Evolutionary conservation across 1,140 invertebrate species (phyloP), one percentile per base, ranked within the genome.

Genomic region (Brachionus asplanchnoidis): DNA sequence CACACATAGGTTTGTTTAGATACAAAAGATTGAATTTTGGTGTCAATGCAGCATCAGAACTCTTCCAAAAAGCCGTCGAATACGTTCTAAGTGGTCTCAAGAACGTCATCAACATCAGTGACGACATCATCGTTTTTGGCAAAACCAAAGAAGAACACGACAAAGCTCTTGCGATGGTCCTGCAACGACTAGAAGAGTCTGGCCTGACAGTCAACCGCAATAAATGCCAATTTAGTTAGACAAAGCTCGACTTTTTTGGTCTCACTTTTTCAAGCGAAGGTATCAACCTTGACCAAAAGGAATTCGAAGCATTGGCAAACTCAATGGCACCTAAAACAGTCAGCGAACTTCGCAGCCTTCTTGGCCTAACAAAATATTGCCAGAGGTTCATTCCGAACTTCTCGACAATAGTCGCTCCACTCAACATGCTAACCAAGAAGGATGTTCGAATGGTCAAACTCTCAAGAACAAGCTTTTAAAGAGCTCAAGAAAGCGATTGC

Each of bases 291-390:
- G n/a, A n/a, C n/a, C n/a, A n/a, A n/a, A n/a, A n/a, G n/a, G n/a
- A n/a, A n/a, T n/a, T n/a, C n/a, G n/a, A n/a, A n/a, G n/a, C n/a
- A n/a, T n/a, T n/a, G n/a, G n/a, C n/a, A n/a, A n/a, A n/a, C n/a
- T n/a, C n/a, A n/a, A n/a, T 53, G 50, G 11, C 50, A 53, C 50
- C 50, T 20, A 56, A 56, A 56, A 56, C 50, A 56, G 50, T 56
- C 17, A 23, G 17, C 50, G 50, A 56, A 20, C 50, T 56, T 56
- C 50, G 17, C 50, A 56, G 50, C 50, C 17, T 80, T n/a, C 20
- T 53, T 12, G 46, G 78, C 7, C 20, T 60, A 17, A 23, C 50
- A 9, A 86, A 85, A 14, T 86, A 86, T n/a, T n/a, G n/a, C n/a
- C n/a, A n/a, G n/a, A n/a, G n/a, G n/a, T n/a, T n/a, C n/a, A n/a